Base-by-base conservation (phyloP, 2,797 vertebrate species). In the Acanthurus leucopareius region DNA sequence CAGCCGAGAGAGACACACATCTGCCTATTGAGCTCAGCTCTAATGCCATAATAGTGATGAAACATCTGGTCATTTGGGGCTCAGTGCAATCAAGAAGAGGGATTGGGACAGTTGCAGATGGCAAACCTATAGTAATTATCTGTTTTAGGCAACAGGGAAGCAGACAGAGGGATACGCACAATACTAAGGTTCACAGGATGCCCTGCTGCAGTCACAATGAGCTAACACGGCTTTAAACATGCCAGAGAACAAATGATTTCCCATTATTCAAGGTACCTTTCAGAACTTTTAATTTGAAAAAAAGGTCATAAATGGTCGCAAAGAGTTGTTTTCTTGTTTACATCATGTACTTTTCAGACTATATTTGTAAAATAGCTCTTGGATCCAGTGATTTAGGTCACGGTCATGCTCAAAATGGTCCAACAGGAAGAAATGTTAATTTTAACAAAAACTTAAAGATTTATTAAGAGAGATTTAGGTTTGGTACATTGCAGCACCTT, bases 11-110 rank as follows among this genome's bases (percentile, higher is more conserved):
- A 88, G 75, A 90, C 89, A 93, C 93, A 94, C 95, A 96, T 96
- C 94, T 96, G 95, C 88, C 94, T 93, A 90, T 92, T 93, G 89
- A 94, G 94, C 93, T 94, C 86, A 91, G 85, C 91, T 87, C 89
- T 94, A 94, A 96, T 94, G 91, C 94, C 91, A 93, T 95, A 94
- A 96, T 93, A 94, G 94, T 92, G 91, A 94, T 95, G 90, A 93
- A 95, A 95, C 94, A 95, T 94, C 95, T 96, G 95, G 88, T 95
- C 88, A 91, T 93, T 91, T 87, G 78, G 93, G 88, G 80, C 91
- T 94, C 92, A 86, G 48, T 86, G 89, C 88, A 94, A 95, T 95
- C 94, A 94, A 93, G 92, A 87, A 71, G 88, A 92, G 90, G 86
- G 91, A 93, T 89, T 91, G 87, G 84, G 87, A 88, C 84, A 82